Evolutionary conservation across 2,797 vertebrate genomes (phyloP).

Genomic region (Cirrhinus mrigala): DNA sequence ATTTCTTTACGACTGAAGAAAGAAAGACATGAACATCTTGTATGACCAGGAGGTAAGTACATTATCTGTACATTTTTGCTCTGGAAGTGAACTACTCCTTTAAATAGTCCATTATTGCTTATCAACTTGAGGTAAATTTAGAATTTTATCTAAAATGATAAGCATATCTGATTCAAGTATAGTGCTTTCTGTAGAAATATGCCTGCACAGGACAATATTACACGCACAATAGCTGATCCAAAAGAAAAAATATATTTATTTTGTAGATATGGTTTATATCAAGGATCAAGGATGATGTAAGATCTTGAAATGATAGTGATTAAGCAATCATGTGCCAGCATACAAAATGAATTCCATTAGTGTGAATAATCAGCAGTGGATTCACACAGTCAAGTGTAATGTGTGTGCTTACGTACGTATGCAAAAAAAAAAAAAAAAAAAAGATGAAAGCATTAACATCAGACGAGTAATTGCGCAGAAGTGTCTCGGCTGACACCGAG

Average conservation of each 20-base stretch:
- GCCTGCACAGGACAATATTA: background rate
- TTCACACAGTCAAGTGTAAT: background rate
- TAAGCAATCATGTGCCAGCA: constrained; percentile 2
- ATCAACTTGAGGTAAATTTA: background rate
- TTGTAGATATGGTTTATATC: background rate
- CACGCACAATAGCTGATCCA: background rate
- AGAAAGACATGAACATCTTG: too few species aligned
- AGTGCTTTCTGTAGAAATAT: background rate
- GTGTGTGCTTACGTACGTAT: background rate
- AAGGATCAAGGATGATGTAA: constrained; percentile 7
- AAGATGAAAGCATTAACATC: background rate
- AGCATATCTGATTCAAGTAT: background rate
- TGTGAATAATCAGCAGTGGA: constrained; percentile 12
- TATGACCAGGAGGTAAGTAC: too few species aligned
- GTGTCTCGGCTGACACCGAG: constrained; percentile 6
- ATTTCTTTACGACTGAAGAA: too few species aligned
- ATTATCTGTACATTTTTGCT: too few species aligned
- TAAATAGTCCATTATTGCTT: background rate
- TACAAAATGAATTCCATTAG: background rate
- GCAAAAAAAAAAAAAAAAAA: too few species aligned
- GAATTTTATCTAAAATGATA: background rate
- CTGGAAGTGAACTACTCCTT: too few species aligned
- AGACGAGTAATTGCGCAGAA: background rate
- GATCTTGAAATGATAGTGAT: background rate
- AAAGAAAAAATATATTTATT: background rate